Conservation (phyloP, 1,140 invertebrate genomes). For the Chionoecetes opilio region DNA sequence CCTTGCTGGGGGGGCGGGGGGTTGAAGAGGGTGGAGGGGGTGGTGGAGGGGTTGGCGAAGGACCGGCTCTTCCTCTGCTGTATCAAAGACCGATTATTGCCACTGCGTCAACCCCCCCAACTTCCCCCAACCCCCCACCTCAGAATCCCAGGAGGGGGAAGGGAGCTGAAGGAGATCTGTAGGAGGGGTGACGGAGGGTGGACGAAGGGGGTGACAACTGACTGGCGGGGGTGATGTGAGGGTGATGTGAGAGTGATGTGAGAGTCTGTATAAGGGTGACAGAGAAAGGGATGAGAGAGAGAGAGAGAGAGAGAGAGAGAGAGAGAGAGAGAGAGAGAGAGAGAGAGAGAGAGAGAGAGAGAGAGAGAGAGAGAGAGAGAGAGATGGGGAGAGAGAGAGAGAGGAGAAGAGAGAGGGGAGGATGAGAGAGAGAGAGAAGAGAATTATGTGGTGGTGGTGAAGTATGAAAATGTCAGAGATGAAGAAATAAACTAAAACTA, state of each 20-base stretch:
- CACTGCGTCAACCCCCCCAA: too few species aligned
- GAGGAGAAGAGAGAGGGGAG: too few species aligned
- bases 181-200: neutral
- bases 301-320: neutral
- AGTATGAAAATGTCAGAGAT: too few species aligned
- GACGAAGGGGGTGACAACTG: neutral
- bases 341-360: too few species aligned
- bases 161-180: neutral
- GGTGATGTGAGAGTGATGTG: neutral
- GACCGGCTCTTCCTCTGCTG: neutral
- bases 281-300: neutral
- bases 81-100: too few species aligned
- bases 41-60: neutral
- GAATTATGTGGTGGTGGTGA: too few species aligned
- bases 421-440: too few species aligned
- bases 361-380: neutral
- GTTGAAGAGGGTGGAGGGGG: neutral
- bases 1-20: neutral
- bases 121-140: too few species aligned
- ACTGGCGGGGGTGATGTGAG: neutral
- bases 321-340: too few species aligned
- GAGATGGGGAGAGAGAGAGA: neutral
- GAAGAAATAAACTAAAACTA: too few species aligned
- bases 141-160: too few species aligned
- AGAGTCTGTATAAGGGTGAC: neutral